Percentiles rank a stretch among this genome's conserved stretches.
Conservation (phyloP, 2,797 vertebrate genomes). For the Notolepis coatsorum region DNA sequence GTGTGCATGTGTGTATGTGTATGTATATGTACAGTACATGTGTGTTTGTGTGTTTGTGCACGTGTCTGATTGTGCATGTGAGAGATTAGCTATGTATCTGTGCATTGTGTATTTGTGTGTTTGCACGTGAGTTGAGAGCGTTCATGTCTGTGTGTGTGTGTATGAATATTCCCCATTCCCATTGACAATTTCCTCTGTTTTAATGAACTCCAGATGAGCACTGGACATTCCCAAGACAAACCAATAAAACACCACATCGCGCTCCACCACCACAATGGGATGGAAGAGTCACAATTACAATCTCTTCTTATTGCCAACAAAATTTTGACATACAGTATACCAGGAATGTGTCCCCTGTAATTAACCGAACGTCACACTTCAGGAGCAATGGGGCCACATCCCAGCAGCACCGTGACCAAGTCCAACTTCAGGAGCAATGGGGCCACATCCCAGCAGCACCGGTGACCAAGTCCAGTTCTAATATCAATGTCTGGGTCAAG, state of each 20-base stretch:
- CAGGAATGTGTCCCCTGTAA: too few species aligned
- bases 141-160: not conserved
- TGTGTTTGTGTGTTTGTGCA: not conserved
- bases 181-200: slow-evolving; percentile 48
- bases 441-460: too few species aligned
- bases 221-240: slow-evolving; percentile 68
- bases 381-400: too few species aligned
- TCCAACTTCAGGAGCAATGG: too few species aligned
- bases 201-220: slow-evolving; percentile 54
- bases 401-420: too few species aligned
- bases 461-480: too few species aligned
- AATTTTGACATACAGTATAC: too few species aligned
- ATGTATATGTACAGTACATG: slow-evolving; percentile 9
- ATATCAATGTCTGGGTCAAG: too few species aligned
- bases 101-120: slow-evolving; percentile 9
- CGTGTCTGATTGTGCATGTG: slow-evolving; percentile 14
- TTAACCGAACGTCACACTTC: too few species aligned
- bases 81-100: slow-evolving; percentile 1
- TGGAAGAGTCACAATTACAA: slow-evolving; percentile 73
- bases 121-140: too few species aligned
- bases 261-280: slow-evolving; percentile 68
- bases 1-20: not conserved
- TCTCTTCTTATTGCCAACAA: too few species aligned
- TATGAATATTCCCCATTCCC: slow-evolving; percentile 1
- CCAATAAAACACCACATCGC: slow-evolving; percentile 46